Conservation (phyloP, 2,888 invertebrate genomes). For the Mantis religiosa region DNA sequence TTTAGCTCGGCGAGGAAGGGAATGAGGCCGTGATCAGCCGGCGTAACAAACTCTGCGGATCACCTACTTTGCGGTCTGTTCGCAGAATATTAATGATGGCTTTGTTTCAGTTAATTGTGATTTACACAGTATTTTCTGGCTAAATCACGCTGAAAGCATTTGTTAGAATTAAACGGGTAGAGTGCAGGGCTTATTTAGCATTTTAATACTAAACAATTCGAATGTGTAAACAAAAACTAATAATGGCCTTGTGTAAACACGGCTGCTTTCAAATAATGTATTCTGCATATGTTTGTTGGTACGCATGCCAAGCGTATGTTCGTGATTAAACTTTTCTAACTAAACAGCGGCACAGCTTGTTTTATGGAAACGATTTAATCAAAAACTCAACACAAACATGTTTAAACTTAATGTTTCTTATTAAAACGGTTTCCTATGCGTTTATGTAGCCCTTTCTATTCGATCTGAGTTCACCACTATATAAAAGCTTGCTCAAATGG, state of each 20-base stretch:
- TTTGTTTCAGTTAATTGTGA: neutral
- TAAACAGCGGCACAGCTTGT: neutral
- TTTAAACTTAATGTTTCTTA: neutral
- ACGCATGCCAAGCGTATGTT: neutral
- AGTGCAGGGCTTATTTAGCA: neutral
- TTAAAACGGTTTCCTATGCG: neutral
- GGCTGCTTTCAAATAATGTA: neutral
- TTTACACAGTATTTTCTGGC: neutral
- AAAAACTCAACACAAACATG: neutral
- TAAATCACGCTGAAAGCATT: neutral
- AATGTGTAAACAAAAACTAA: neutral
- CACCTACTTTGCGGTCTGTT: neutral
- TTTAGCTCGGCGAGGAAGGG: no score
- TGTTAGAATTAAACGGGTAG: neutral
- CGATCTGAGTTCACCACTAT: no score
- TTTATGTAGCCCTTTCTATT: no score
- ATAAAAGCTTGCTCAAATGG: no score
- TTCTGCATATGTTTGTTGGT: neutral
- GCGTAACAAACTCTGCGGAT: neutral
- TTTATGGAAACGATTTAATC: neutral
- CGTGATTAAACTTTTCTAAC: neutral
- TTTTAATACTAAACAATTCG: neutral
- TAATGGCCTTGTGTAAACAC: neutral
- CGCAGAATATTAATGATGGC: neutral
- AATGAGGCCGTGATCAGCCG: neutral